phyloP scores from a whole-genome alignment of 2,113 vertebrate species.

The Alectura lathami region DNA sequence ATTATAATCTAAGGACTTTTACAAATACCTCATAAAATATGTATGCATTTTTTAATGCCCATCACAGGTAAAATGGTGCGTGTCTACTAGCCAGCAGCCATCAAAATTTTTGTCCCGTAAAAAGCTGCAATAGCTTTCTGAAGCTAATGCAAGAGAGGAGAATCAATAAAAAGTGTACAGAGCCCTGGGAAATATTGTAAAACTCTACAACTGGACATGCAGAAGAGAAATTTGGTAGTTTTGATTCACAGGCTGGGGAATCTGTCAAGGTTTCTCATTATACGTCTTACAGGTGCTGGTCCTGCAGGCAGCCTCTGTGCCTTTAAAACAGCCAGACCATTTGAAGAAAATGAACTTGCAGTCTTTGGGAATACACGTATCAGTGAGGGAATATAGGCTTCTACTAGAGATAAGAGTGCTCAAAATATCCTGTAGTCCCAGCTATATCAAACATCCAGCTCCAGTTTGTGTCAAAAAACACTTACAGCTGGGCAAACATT shows the following conservation, averaged over 20 bases:
- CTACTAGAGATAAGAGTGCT: background rate
- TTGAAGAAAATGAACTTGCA: background rate
- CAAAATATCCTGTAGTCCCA: background rate
- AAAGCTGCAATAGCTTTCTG: background rate
- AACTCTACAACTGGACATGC: background rate
- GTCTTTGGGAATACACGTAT: background rate
- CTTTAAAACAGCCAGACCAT: background rate
- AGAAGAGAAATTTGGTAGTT: background rate
- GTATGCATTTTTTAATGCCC: background rate
- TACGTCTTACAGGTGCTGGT: background rate
- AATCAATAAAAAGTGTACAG: background rate
- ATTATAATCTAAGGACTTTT: background rate
- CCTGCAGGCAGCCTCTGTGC: background rate
- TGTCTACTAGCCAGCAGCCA: background rate
- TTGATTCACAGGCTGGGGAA: background rate
- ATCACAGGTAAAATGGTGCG: background rate
- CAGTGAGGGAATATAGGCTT: background rate
- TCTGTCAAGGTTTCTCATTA: background rate
- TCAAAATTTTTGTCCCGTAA: background rate
- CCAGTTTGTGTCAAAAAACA: background rate
- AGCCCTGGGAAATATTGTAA: background rate
- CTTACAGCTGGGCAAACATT: background rate
- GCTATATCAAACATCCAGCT: fast-evolving
- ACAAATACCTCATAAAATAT: background rate
- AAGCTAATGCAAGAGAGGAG: background rate